These are phyloP conservation scores for Ophion costatus DNA, from an alignment of 2,888 invertebrate genomes.

Conservation along the genomic window DNA sequence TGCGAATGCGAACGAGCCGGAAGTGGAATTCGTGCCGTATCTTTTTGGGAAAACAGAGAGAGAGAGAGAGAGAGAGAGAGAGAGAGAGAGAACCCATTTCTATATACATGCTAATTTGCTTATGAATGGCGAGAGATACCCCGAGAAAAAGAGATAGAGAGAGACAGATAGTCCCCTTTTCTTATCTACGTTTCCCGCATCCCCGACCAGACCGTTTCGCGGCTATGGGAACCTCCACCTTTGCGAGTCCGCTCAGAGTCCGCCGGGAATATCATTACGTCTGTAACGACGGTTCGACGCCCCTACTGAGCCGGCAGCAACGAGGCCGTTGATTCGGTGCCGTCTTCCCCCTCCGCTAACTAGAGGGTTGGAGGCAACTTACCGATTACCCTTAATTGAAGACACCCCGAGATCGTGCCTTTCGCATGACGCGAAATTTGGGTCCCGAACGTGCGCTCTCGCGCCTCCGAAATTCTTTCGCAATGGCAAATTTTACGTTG, in stretches of 20 bases:
- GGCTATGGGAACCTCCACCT: not conserved
- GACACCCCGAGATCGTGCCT: conserved; percentile 71
- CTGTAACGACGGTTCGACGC: conserved; percentile 7
- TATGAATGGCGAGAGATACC: not conserved
- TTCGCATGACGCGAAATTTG: conserved; percentile 63
- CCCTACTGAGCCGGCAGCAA: not conserved
- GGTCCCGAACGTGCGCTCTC: conserved; percentile 19
- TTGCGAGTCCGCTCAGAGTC: conserved; percentile 14
- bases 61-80: no score
- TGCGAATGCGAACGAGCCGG: conserved; percentile 77
- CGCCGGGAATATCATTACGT: conserved; percentile 27
- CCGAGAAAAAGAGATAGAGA: not conserved
- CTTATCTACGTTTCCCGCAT: conserved; percentile 42
- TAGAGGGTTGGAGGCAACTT: conserved; percentile 75
- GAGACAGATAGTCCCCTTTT: conserved; percentile 20
- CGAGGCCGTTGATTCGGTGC: conserved; percentile 25
- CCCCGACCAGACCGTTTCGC: conserved; percentile 26
- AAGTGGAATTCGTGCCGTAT: conserved; percentile 80
- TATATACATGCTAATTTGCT: not conserved
- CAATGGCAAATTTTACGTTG: conserved; percentile 10
- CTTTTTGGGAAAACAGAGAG: conserved; percentile 69
- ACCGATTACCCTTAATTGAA: conserved; percentile 82
- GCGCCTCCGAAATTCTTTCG: not conserved
- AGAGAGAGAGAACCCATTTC: not conserved
- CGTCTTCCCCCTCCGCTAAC: conserved; percentile 59